Base-by-base conservation (phyloP, 2,113 vertebrate species). In the Brevimyrus niger region DNA sequence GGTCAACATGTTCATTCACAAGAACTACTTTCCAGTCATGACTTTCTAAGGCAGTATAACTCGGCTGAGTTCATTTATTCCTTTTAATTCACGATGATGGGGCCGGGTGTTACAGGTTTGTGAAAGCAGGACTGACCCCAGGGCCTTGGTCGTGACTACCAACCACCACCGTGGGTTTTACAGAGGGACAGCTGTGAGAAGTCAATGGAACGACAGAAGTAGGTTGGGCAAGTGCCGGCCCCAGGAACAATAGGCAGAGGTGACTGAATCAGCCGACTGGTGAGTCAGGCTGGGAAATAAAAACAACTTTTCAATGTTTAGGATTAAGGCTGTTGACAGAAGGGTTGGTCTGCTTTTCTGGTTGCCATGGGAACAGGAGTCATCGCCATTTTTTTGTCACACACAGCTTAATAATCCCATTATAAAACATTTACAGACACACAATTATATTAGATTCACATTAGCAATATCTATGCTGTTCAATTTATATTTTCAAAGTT, bases 281-380 rank as follows among this genome's bases (percentile, higher is more conserved):
- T 87, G 85, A 87, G 50, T 86, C 85, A 86, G 44, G 31, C 73
- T 21, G n/a, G n/a, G 21, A 69, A 89, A 55, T 27, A 89, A 38
- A 53, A 69, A 4, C 31, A 48, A 53, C 31, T 80, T 15, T 76
- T 73, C 46, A 80, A 51, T 48, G 69, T 89, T 82, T 82, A 1
- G 15, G 27, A 53, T 27, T 19, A 46, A 76, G 27, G 73, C 15
- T 53, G 8, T 55, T 89, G 44, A 50, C 69, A 88, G 73, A 82
- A 48, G 35, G 38, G 27, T 82, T 55, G 31, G 35, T 13, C 17
- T 89, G 65, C 80, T 73, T 82, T 55, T 10, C 38, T 89, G 7
- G 69, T 82, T 89, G 48, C 48, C 73, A 82, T 53, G 31, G 73
- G 17, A 82, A 88, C 13, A 53, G 48, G 17, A 53, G 15, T 53